phyloP scores from a whole-genome alignment of 2,888 invertebrate genomes.

The Augiades crinisus region DNA sequence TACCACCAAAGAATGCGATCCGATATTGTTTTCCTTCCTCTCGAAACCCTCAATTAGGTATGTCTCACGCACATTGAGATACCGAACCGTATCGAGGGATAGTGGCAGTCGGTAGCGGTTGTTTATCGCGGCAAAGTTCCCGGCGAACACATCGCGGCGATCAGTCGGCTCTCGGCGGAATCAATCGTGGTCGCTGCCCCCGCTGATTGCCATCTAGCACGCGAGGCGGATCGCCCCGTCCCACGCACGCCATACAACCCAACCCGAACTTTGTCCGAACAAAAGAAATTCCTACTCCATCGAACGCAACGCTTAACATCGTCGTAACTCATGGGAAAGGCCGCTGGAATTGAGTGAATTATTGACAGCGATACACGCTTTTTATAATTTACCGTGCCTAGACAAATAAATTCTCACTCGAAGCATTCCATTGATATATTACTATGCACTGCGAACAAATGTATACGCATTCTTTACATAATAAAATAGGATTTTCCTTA shows the following conservation, averaged over 20 bases:
- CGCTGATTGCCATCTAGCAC: constrained; percentile 71
- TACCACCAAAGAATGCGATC: not conserved
- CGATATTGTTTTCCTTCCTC: constrained; percentile 5
- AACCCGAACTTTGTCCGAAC: constrained; percentile 39
- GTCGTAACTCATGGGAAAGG: constrained; percentile 42
- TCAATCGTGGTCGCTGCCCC: constrained; percentile 72
- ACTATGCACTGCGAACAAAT: constrained; percentile 10
- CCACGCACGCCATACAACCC: constrained; percentile 53
- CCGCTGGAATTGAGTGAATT: constrained; percentile 35
- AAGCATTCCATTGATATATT: constrained; percentile 5
- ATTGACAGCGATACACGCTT: constrained; percentile 35
- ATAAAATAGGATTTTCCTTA: constrained; percentile 24
- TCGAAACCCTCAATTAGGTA: constrained; percentile 21
- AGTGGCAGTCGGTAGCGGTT: constrained; percentile 20
- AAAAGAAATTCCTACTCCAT: constrained; percentile 55
- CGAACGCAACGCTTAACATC: constrained; percentile 55
- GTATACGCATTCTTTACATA: constrained; percentile 22
- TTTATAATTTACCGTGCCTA: constrained; percentile 30
- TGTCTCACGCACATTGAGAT: constrained; percentile 17
- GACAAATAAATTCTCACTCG: constrained; percentile 7
- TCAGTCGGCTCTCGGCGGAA: constrained; percentile 50
- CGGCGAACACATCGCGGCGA: constrained; percentile 32
- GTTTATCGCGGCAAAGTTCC: constrained; percentile 23
- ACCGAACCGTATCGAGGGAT: constrained; percentile 15
- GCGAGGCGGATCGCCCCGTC: constrained; percentile 72